Conservation (phyloP, 1,140 invertebrate species). For the Harpegnathos saltator region DNA sequence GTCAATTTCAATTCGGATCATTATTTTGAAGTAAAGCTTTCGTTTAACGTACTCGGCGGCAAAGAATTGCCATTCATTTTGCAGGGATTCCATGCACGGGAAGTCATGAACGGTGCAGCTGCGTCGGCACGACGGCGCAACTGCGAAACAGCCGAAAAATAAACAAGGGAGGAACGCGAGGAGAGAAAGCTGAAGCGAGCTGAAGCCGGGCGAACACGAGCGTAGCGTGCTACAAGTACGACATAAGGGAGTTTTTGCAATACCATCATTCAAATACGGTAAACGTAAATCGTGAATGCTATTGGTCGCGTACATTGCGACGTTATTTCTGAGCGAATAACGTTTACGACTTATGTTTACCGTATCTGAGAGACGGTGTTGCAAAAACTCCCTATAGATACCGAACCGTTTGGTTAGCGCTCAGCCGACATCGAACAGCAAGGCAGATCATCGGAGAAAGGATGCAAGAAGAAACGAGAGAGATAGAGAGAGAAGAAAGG, state of each 20-base stretch:
- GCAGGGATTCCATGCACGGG: not conserved
- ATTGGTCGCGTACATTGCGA: too few species aligned
- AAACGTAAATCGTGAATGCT: too few species aligned
- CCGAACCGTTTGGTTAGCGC: slow-evolving; percentile 40
- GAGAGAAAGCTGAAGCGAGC: slow-evolving; percentile 19
- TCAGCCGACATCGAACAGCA: slow-evolving; percentile 32
- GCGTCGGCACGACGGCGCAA: not conserved
- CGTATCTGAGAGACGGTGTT: too few species aligned
- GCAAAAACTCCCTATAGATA: too few species aligned
- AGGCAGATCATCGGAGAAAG: slow-evolving; percentile 53
- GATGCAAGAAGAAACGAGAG: slow-evolving; percentile 17
- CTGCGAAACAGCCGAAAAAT: not conserved
- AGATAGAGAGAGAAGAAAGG: slow-evolving; percentile 3
- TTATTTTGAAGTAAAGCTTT: too few species aligned
- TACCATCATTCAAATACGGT: too few species aligned
- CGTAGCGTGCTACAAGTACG: slow-evolving; percentile 33
- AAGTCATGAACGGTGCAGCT: not conserved
- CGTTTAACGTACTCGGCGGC: too few species aligned
- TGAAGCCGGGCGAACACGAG: slow-evolving; percentile 22
- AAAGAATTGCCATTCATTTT: not conserved
- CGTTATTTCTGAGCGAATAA: too few species aligned
- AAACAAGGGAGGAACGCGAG: slow-evolving; percentile 1
- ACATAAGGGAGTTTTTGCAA: too few species aligned
- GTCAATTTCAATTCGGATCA: too few species aligned
- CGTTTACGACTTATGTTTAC: too few species aligned